A percentile compares a stretch with the other conserved stretches of the same genome.
These are phyloP conservation scores for Sebastes wilsoni DNA, from an alignment of 2,797 vertebrate species.

Conservation along the genomic window DNA sequence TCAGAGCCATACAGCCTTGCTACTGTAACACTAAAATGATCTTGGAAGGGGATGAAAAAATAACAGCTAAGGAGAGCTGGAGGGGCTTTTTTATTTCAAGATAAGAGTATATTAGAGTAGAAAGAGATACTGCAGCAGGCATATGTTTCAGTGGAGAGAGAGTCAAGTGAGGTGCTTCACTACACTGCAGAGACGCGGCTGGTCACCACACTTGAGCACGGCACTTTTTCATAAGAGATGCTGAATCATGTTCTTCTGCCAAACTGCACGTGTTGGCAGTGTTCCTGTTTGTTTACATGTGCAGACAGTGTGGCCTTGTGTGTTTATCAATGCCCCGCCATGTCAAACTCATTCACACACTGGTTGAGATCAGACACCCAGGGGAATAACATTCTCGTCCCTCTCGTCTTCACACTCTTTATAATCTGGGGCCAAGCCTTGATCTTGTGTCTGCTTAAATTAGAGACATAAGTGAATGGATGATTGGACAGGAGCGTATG, in stretches of 20 bases:
- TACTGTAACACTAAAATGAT: not conserved
- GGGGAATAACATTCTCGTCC: conserved; percentile 25
- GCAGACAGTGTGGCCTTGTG: conserved; percentile 4
- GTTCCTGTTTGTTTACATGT: conserved; percentile 18
- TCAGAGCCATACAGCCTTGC: not conserved
- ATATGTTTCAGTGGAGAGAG: not conserved
- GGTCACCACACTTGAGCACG: not conserved
- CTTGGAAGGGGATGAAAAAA: not conserved
- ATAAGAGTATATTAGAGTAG: conserved; percentile 13
- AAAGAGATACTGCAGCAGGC: conserved; percentile 1
- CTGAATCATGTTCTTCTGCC: conserved; percentile 12
- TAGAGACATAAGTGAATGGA: conserved; percentile 39
- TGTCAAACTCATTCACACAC: conserved; percentile 53
- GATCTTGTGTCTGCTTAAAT: conserved; percentile 62
- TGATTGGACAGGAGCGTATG: conserved; percentile 37
- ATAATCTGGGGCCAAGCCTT: conserved; percentile 45
- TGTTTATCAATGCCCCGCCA: conserved; percentile 39
- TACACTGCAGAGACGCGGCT: not conserved
- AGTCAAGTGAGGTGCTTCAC: conserved; percentile 8
- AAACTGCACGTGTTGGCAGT: not conserved
- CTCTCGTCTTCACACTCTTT: conserved; percentile 42
- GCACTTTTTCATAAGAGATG: conserved; percentile 5
- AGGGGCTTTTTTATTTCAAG: not conserved
- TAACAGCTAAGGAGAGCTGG: not conserved
- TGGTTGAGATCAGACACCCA: conserved; percentile 41